Evolutionary conservation across 2,113 vertebrate species (phyloP).

Genomic region (Nibea coibor): DNA sequence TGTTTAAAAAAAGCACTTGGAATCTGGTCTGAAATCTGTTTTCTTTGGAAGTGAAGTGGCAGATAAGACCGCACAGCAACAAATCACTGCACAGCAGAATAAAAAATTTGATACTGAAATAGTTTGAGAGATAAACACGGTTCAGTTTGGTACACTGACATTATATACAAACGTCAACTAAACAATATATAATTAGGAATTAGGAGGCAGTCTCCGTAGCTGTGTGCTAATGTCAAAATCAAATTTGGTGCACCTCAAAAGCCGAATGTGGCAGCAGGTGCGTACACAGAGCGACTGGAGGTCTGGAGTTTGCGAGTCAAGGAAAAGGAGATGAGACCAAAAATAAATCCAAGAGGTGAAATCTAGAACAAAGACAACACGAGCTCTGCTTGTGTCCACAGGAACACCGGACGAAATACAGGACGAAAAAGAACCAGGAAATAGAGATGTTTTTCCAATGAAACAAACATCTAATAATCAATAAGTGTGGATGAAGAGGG

Average conservation of each 20-base stretch:
- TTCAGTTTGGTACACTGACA: not conserved
- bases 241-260: not conserved
- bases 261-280: not conserved
- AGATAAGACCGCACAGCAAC: conserved; percentile 46
- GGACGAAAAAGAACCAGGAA: not conserved
- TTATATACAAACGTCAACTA: conserved; percentile 16
- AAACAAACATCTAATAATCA: not conserved
- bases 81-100: conserved; percentile 25
- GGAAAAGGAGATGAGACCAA: not conserved
- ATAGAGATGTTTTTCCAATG: not conserved
- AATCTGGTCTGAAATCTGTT: conserved; percentile 35
- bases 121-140: conserved; percentile 39
- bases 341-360: not conserved
- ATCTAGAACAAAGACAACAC: not conserved
- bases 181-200: not conserved
- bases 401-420: not conserved
- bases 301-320: not conserved
- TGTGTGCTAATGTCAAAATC: too few species aligned
- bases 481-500: too few species aligned
- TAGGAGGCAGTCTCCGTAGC: not conserved
- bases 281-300: not conserved
- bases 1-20: conserved; percentile 38
- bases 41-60: conserved; percentile 39
- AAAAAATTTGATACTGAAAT: conserved; percentile 44
- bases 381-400: not conserved